Conservation (phyloP, 92 coral and sea anemone species). For the Paragorgia papillata region DNA sequence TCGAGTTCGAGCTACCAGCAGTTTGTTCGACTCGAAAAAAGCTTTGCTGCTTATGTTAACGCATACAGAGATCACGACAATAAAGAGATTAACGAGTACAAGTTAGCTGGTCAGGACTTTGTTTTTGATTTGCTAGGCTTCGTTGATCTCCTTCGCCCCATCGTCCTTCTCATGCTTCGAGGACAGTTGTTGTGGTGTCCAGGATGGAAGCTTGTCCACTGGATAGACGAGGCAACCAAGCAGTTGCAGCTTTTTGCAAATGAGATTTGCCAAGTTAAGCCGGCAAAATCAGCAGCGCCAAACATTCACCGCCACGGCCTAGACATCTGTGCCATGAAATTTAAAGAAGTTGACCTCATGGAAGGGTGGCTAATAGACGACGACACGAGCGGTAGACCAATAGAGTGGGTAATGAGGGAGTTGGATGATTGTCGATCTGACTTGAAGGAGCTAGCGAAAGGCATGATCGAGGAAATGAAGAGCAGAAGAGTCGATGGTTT, state of each 20-base stretch:
- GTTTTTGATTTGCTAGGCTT: slow-evolving; percentile 15
- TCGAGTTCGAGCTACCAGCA: slow-evolving; percentile 9
- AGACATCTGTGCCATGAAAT: slow-evolving; percentile 24
- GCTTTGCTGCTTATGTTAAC: neutral
- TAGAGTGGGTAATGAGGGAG: slow-evolving; percentile 49
- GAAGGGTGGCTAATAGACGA: slow-evolving; percentile 41
- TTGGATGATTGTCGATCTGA: slow-evolving; percentile 38
- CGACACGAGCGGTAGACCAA: slow-evolving; percentile 36
- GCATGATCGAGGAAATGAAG: slow-evolving; percentile 12
- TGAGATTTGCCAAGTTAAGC: slow-evolving; percentile 5
- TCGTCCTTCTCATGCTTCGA: slow-evolving; percentile 26
- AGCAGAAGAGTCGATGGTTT: slow-evolving; percentile 4
- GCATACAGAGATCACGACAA: slow-evolving; percentile 27
- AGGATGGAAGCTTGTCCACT: slow-evolving; percentile 23
- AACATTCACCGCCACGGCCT: slow-evolving; percentile 1
- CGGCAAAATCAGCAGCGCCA: slow-evolving; percentile 15
- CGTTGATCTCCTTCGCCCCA: slow-evolving; percentile 1
- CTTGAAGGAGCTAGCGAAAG: slow-evolving; percentile 38
- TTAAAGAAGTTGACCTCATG: slow-evolving; percentile 41
- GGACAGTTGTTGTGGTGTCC: slow-evolving; percentile 10
- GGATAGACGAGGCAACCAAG: slow-evolving; percentile 14
- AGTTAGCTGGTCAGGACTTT: slow-evolving; percentile 18
- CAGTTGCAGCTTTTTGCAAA: slow-evolving; percentile 15
- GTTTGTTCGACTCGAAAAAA: neutral
- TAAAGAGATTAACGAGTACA: slow-evolving; percentile 4